These are phyloP conservation scores for Euphysa ruthae DNA, from an alignment of 30 jellyfish, hydroid and myxozoan species.

Conservation along the genomic window DNA sequence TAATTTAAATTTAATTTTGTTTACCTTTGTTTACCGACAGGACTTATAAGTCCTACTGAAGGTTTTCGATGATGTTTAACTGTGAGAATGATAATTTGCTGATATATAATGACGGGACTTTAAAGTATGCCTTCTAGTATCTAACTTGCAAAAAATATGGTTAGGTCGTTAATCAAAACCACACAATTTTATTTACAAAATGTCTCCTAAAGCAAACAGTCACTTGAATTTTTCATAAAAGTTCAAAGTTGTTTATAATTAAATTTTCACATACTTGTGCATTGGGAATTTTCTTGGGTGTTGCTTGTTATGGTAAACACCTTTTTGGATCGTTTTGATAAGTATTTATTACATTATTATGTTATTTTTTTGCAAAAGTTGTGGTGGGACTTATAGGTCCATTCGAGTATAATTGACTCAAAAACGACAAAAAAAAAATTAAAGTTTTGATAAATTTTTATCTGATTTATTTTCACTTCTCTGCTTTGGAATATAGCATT, in stretches of 20 bases:
- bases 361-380: not conserved
- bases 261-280: not conserved
- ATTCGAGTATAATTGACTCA: not conserved
- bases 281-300: not conserved
- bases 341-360: not conserved
- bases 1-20: too few relatives aligned
- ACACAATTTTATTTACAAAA: not conserved
- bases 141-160: not conserved
- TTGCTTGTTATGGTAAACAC: not conserved
- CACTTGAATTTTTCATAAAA: not conserved
- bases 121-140: not conserved
- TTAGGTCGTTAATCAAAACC: not conserved
- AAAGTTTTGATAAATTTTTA: not conserved
- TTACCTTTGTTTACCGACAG: constrained; percentile 2
- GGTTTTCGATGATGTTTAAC: not conserved
- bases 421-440: not conserved
- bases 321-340: not conserved
- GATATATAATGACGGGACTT: not conserved
- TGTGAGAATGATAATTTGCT: not conserved
- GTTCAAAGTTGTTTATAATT: not conserved
- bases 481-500: too few relatives aligned
- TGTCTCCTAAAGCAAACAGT: not conserved
- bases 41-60: not conserved
- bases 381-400: not conserved
- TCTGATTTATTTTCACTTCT: not conserved